Evolutionary conservation across 2,888 invertebrate species (phyloP), one percentile per base, ranked within the genome.

Genomic region (Calameuta idolon): DNA sequence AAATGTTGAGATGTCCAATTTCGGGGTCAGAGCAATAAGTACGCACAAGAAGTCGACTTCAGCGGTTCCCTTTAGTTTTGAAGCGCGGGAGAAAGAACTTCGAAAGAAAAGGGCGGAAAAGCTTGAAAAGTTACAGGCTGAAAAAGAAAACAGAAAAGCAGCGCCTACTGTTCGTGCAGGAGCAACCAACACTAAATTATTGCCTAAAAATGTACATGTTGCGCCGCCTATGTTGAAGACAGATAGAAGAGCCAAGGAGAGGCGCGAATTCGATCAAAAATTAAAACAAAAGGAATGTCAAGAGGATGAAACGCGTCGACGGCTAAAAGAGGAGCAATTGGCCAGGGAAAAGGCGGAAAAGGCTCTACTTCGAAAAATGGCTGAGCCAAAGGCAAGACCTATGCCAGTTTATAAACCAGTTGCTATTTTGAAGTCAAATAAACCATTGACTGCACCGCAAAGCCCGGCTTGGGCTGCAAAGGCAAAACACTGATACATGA

Each of bases 31-130:
- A 40, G 30, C 69, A 33, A 69, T 69, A 33, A 69, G 4, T 69
- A 75, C 12, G 68, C 79, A 33, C 75, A 74, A 75, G 31, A 33
- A 73, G 69, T n/a, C 37, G 33, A 84, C 85, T 34, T 83, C 83
- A 80, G 84, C 87, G 0, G 75, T 91, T 77, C 96, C 96, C 23
- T 96, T 96, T 86, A 95, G 95, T 82, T 96, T 96, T 92, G 95
- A 95, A 79, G 92, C 93, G 77, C 90, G 95, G 23, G 94, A 96
- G 88, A 94, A 94, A 86, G 91, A 93, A 78, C 85, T 94, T 35
- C 92, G 92, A 76, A 92, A 92, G 71, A 94, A 93, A 77, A 94
- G 94, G 82, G 94, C 95, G 81, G 93, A 94, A 84, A 93, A 93
- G 83, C 93, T 95, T 12, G 93, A 94, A 81, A 40, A 40, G 5